Base-by-base conservation (phyloP, 2,888 invertebrate species). In the Ephialtes manifestator region DNA sequence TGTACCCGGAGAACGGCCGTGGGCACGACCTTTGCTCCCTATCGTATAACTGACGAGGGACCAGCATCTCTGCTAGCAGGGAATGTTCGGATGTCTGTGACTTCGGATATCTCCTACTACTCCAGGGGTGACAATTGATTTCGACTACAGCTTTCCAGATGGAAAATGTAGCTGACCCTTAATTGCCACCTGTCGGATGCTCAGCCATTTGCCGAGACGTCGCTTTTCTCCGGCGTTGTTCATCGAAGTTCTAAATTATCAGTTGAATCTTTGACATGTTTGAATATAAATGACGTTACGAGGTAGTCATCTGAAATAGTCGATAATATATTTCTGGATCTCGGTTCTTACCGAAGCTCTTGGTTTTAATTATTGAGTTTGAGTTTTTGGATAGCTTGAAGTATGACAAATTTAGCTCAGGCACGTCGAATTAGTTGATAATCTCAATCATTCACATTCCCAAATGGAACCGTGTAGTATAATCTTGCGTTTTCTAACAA, bases 21-120 rank as follows among this genome's bases (percentile, higher is more conserved):
- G 10, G 68, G 13, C 24, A 28, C 51, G 35, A 35, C 31, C 46
- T 63, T 53, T 20, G 55, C 53, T 20, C 65, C 31, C 71, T 24
- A 13, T 15, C 35, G 55, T 55, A 76, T 75, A 24, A 65, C 51
- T 51, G 78, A 70, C 71, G 58, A 70, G 77, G 75, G 83, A 79
- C 51, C 83, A 28, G 7, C 18, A 28, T 18, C 53, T 65, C 35
- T 3, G 35, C 28, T n/a, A 53, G 68, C 13, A 11, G 58, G 20
- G 60, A 70, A 46, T 31, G 13, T 46, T 51, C 48, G 20, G 55
- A 48, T 67, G 18, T 65, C 71, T 20, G 28, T 55, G 75, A 75
- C 67, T 58, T 55, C 18, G 51, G 18, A 8, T 39, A 10, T 51
- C 53, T 35, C 55, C 46, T 43, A 5, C 46, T 43, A 5, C 35